These are phyloP conservation scores for Drosophila leontia DNA, from an alignment of 1,140 invertebrate genomes.

Conservation along the genomic window DNA sequence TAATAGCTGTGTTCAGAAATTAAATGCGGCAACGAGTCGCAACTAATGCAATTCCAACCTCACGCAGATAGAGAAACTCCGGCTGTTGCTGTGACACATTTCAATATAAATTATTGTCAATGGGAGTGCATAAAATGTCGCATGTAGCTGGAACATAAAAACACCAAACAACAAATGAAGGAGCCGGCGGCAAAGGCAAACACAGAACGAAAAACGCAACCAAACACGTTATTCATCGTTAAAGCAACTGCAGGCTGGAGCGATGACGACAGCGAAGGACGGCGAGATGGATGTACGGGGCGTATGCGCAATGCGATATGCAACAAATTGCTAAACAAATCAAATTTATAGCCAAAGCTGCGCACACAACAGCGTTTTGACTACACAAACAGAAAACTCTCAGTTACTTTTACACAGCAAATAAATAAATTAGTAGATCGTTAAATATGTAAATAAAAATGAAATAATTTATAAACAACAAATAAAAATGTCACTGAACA, in stretches of 20 bases:
- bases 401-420: no score
- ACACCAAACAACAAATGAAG: conserved; percentile 37
- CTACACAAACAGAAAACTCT: conserved; percentile 33
- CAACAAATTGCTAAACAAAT: conserved; percentile 84
- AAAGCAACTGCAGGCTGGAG: conserved; percentile 58
- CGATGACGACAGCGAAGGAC: conserved; percentile 25
- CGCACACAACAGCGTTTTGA: conserved; percentile 44
- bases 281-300: conserved; percentile 74
- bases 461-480: no score
- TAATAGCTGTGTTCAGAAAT: conserved; percentile 24
- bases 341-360: conserved; percentile 76
- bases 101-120: conserved; percentile 80
- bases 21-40: conserved; percentile 28
- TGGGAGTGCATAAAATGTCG: conserved; percentile 73
- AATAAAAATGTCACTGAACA: no score
- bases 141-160: conserved; percentile 60
- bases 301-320: conserved; percentile 82
- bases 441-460: no score
- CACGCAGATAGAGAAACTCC: conserved; percentile 27
- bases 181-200: conserved; percentile 14
- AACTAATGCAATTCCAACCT: conserved; percentile 27
- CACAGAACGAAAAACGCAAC: conserved; percentile 19
- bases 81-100: conserved; percentile 52
- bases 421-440: no score
- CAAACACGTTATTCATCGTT: conserved; percentile 73